phyloP scores from a whole-genome alignment of 2,113 vertebrate species.

The Hydropotes inermis region DNA sequence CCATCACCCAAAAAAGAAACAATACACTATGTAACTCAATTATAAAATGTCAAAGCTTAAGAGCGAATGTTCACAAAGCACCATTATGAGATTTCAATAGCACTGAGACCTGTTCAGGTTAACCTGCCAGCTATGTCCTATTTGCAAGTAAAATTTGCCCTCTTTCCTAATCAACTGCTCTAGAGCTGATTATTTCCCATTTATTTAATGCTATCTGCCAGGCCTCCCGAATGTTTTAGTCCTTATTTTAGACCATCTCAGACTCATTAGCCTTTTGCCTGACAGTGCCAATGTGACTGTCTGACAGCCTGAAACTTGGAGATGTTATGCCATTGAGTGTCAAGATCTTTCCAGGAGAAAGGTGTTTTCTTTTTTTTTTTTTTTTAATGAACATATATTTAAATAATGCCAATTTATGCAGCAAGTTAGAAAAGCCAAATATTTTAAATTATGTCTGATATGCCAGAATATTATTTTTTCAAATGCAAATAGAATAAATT shows the following conservation, averaged over 20 bases:
- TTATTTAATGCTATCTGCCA: constrained; percentile 79
- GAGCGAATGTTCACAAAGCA: constrained; percentile 46
- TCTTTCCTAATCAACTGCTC: constrained; percentile 77
- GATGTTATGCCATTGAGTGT: constrained; percentile 21
- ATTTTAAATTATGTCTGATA: background rate
- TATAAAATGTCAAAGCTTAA: constrained; percentile 62
- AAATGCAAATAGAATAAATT: background rate
- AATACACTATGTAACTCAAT: constrained; percentile 50
- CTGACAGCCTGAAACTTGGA: constrained; percentile 60
- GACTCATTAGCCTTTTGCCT: constrained; percentile 73
- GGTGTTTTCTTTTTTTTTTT: background rate
- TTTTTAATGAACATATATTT: background rate
- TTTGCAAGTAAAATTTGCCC: constrained; percentile 82
- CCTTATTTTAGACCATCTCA: constrained; percentile 72
- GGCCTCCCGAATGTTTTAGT: constrained; percentile 73
- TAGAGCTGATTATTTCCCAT: constrained; percentile 80
- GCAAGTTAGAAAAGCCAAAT: background rate
- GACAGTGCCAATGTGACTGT: constrained; percentile 64
- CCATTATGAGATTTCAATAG: constrained; percentile 73
- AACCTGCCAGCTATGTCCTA: constrained; percentile 75
- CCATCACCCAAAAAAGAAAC: background rate
- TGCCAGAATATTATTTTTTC: background rate
- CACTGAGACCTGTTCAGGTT: constrained; percentile 73
- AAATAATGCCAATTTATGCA: constrained; percentile 30
- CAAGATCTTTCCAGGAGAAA: constrained; percentile 56